Conservation (phyloP, 1,140 invertebrate genomes). For the Drosophila azteca region DNA sequence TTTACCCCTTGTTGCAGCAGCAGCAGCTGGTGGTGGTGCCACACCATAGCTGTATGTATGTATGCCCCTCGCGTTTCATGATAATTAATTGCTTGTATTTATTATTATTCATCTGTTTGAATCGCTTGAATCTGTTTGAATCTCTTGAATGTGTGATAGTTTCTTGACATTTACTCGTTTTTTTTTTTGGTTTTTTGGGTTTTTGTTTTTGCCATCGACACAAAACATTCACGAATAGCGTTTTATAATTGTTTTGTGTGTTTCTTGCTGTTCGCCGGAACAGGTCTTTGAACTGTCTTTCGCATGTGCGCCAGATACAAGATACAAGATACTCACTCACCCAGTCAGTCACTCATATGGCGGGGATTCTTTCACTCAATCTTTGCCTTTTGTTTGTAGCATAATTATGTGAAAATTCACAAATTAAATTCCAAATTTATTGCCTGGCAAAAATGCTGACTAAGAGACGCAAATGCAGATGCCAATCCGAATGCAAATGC, state of each 20-base stretch:
- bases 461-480: slow-evolving; percentile 50
- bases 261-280: slow-evolving; percentile 49
- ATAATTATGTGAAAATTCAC: slow-evolving; percentile 67
- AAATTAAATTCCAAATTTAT: slow-evolving; percentile 75
- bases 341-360: too few species aligned
- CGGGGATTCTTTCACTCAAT: too few species aligned
- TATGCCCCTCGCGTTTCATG: slow-evolving; percentile 11
- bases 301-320: slow-evolving; percentile 76
- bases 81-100: slow-evolving; percentile 57
- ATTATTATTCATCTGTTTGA: slow-evolving; percentile 46
- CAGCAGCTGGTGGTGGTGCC: slow-evolving; percentile 9
- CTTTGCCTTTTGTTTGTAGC: slow-evolving; percentile 40
- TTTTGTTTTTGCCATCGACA: slow-evolving; percentile 6
- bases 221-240: neutral
- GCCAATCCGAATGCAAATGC: too few species aligned
- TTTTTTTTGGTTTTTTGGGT: slow-evolving; percentile 27
- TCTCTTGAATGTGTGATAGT: slow-evolving; percentile 34
- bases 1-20: too few species aligned
- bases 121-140: slow-evolving; percentile 22
- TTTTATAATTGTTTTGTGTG: slow-evolving; percentile 28
- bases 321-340: slow-evolving; percentile 36
- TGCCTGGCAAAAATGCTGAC: slow-evolving; percentile 68
- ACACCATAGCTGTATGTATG: neutral
- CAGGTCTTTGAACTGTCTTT: slow-evolving; percentile 78
- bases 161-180: slow-evolving; percentile 49